These are phyloP conservation scores for Microtus pennsylvanicus DNA, from an alignment of 2,113 vertebrate species.

Conservation along the genomic window DNA sequence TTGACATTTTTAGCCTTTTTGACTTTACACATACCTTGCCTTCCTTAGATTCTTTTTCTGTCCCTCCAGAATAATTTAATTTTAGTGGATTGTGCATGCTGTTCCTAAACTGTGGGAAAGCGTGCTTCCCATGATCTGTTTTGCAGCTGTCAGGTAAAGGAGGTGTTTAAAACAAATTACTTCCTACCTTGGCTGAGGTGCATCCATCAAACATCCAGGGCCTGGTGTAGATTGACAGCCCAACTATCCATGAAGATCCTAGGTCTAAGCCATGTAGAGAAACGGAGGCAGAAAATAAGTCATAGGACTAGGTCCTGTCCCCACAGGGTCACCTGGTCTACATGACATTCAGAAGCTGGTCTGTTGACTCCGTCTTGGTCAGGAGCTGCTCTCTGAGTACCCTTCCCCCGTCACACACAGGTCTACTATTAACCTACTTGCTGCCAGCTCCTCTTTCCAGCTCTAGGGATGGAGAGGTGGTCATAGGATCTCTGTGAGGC, in stretches of 20 bases:
- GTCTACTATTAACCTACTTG: neutral
- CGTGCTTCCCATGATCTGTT: accelerated
- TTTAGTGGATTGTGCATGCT: neutral
- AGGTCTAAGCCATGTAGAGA: accelerated
- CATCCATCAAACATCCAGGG: accelerated
- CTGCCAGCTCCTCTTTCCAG: neutral
- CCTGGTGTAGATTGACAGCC: neutral
- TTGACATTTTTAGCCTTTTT: neutral
- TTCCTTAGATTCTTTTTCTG: neutral
- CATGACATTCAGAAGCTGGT: too few species aligned
- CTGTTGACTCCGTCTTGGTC: neutral
- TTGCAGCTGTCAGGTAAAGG: neutral
- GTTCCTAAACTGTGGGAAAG: neutral
- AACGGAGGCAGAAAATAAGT: too few species aligned
- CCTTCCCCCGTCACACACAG: too few species aligned
- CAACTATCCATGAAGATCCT: accelerated
- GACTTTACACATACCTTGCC: neutral
- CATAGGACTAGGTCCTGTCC: accelerated
- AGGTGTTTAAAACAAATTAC: too few species aligned
- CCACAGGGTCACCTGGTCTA: too few species aligned
- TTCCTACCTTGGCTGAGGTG: accelerated
- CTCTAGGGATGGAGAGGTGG: accelerated
- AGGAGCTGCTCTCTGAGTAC: too few species aligned
- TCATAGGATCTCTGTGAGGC: accelerated
- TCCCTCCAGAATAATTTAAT: neutral